These are phyloP conservation scores for Neofelis nebulosa DNA, from an alignment of 2,113 vertebrate genomes.

Conservation along the genomic window DNA sequence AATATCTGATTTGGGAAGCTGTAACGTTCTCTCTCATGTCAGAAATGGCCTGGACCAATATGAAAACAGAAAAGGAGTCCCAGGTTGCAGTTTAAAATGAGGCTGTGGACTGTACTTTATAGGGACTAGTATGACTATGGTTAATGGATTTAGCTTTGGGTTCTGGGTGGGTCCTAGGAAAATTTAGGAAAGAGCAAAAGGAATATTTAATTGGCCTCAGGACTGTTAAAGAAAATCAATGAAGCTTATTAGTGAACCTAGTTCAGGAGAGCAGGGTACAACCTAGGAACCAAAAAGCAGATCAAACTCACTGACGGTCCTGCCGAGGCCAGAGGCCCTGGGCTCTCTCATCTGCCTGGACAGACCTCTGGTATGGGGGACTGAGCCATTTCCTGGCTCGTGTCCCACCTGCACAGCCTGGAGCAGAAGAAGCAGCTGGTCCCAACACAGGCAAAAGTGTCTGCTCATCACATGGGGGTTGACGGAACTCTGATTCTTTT, in stretches of 20 bases:
- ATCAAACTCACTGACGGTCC: not conserved
- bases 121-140: not conserved
- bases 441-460: not conserved
- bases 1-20: not conserved
- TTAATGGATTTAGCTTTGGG: not conserved
- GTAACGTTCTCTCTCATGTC: not conserved
- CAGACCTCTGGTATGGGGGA: not conserved
- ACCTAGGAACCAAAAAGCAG: not conserved
- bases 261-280: not conserved
- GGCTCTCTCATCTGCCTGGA: not conserved
- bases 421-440: not conserved
- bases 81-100: not conserved
- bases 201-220: not conserved
- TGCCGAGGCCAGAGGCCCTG: not conserved
- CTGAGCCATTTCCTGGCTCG: not conserved
- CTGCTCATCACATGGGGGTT: not conserved
- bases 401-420: not conserved
- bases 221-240: not conserved
- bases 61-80: not conserved
- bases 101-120: not conserved
- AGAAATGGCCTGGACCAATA: not conserved
- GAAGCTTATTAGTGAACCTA: not conserved
- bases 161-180: not conserved
- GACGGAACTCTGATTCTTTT: not conserved
- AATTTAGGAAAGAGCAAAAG: not conserved